A percentile compares a stretch with the other conserved stretches of the same genome.
Evolutionary conservation across 2,797 vertebrate genomes (phyloP).

Genomic region (Parauchenoglanis ngamensis): DNA sequence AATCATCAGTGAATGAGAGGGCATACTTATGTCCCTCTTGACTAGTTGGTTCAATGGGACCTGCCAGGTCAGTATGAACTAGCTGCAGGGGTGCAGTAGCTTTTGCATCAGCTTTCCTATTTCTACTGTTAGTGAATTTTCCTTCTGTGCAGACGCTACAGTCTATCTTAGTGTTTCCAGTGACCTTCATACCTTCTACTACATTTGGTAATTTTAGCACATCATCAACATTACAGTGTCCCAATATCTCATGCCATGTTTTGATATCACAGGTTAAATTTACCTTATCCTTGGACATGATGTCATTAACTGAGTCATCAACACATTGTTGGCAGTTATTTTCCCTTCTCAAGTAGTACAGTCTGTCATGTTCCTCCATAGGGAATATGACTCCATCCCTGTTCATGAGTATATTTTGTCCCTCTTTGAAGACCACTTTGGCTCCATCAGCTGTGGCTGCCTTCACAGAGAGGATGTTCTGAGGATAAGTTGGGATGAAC

Average conservation of each 20-base stretch:
- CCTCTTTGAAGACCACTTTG: slow-evolving; percentile 43
- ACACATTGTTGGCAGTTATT: slow-evolving; percentile 22
- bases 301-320: slow-evolving; percentile 33
- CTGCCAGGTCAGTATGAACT: slow-evolving; percentile 44
- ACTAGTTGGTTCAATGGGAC: slow-evolving; percentile 31
- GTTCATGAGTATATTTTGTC: slow-evolving; percentile 24
- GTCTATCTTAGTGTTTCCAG: slow-evolving; percentile 16
- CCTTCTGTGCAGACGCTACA: slow-evolving; percentile 32
- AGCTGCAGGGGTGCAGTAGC: slow-evolving; percentile 22
- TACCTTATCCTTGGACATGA: slow-evolving; percentile 34
- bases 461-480: slow-evolving; percentile 14
- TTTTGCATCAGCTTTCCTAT: slow-evolving; percentile 26
- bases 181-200: not conserved
- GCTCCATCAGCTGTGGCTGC: slow-evolving; percentile 37
- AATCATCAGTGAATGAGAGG: no score
- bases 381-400: slow-evolving; percentile 8
- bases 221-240: slow-evolving; percentile 49
- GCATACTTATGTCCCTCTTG: not conserved
- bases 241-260: slow-evolving; percentile 48
- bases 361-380: not conserved
- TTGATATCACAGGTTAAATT: not conserved
- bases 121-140: slow-evolving; percentile 19
- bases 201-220: slow-evolving; percentile 29
- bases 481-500: slow-evolving; percentile 28
- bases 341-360: slow-evolving; percentile 44